Conservation (phyloP, 2,797 vertebrate genomes). For the Tauraco hartlaubi region DNA sequence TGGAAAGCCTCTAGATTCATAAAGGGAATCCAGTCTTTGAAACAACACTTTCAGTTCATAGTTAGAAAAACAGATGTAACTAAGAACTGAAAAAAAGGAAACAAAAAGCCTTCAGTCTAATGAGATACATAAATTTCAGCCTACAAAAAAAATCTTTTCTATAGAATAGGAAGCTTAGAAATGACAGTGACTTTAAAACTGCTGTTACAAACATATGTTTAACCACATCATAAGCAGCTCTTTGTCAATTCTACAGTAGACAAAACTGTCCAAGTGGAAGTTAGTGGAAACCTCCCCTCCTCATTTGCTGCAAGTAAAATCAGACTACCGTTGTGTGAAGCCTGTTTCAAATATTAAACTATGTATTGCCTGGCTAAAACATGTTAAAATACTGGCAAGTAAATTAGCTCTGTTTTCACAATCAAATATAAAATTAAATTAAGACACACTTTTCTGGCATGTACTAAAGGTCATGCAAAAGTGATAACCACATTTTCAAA, state of each 20-base stretch:
- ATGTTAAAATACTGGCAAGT: conserved; percentile 12
- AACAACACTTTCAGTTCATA: conserved; percentile 10
- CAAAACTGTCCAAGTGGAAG: neutral
- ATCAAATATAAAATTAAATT: conserved; percentile 7
- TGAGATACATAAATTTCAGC: neutral
- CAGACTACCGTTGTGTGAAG: neutral
- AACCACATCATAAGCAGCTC: conserved; percentile 17
- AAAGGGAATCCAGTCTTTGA: conserved; percentile 10
- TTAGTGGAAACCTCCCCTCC: neutral
- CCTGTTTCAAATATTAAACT: neutral
- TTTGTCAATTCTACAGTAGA: neutral
- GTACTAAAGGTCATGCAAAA: conserved; percentile 46
- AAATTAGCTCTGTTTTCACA: neutral
- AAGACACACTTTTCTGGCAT: conserved; percentile 14
- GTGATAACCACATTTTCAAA: conserved; percentile 44
- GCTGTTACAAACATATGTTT: conserved; percentile 20
- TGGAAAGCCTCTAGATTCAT: conserved; percentile 3
- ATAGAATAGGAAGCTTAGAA: neutral
- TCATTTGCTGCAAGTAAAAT: neutral
- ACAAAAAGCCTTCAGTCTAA: conserved; percentile 8
- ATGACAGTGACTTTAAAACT: conserved; percentile 20
- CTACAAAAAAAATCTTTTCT: conserved; percentile 10
- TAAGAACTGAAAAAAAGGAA: neutral
- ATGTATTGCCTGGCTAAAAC: neutral
- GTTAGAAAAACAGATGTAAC: conserved; percentile 46